These are phyloP conservation scores for Pterobdella sp. DNA, from an alignment of 2,888 invertebrate species.

Conservation along the genomic window DNA sequence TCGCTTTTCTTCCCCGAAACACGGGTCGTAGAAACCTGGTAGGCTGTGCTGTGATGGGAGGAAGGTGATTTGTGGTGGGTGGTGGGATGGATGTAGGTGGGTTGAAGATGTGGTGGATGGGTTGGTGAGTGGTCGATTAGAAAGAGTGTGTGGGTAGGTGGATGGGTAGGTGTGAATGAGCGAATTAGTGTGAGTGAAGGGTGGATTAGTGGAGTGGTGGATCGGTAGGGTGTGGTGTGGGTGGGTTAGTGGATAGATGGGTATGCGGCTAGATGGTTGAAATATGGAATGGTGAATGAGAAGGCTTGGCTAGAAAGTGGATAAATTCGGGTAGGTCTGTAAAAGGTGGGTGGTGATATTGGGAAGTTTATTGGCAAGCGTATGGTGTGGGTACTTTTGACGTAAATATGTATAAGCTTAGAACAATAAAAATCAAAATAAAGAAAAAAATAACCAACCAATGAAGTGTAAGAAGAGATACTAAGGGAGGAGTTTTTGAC, in stretches of 20 bases:
- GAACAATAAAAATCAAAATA: neutral
- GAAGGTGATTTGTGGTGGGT: neutral
- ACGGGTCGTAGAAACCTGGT: conserved; percentile 93
- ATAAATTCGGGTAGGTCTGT: too few relatives aligned
- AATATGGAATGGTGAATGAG: too few relatives aligned
- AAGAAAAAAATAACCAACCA: conserved; percentile 59
- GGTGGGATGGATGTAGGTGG: neutral
- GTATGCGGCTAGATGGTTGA: too few relatives aligned
- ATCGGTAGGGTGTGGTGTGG: too few relatives aligned
- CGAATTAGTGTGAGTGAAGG: neutral
- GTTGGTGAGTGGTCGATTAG: neutral
- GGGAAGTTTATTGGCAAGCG: too few relatives aligned
- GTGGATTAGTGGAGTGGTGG: neutral
- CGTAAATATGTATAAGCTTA: neutral
- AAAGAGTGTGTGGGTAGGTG: neutral
- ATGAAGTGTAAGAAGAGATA: conserved; percentile 68
- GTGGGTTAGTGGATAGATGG: too few relatives aligned
- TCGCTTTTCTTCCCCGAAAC: conserved; percentile 77
- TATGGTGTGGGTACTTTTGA: too few relatives aligned
- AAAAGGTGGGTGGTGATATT: too few relatives aligned
- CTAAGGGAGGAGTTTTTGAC: conserved; percentile 81
- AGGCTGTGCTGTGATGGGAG: conserved; percentile 69
- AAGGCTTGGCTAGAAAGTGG: too few relatives aligned
- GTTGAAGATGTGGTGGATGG: neutral
- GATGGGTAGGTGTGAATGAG: neutral